These are phyloP conservation scores for Heliothis peltigera DNA, from an alignment of 2,888 invertebrate species.

Conservation along the genomic window DNA sequence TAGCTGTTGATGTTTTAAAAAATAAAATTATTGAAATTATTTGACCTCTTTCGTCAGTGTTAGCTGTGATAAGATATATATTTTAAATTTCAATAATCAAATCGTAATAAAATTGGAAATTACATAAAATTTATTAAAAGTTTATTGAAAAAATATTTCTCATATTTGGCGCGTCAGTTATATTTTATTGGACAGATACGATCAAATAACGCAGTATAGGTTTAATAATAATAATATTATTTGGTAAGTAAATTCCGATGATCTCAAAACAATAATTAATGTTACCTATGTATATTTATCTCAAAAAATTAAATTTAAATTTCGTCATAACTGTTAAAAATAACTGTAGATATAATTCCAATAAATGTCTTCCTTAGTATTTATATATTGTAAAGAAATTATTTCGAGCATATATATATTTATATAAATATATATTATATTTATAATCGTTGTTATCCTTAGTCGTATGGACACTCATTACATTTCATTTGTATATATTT, in stretches of 20 bases:
- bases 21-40: not conserved
- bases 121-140: not conserved
- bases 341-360: constrained; percentile 49
- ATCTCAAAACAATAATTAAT: constrained; percentile 12
- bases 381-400: constrained; percentile 52
- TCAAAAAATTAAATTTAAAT: not conserved
- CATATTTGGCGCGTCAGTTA: not conserved
- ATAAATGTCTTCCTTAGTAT: constrained; percentile 75
- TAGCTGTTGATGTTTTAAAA: not conserved
- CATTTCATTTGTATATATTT: not conserved
- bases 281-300: constrained; percentile 3
- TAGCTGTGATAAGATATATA: constrained; percentile 6
- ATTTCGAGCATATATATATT: constrained; percentile 16
- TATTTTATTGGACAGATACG: not conserved
- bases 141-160: no score
- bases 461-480: constrained; percentile 14
- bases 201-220: not conserved
- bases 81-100: not conserved
- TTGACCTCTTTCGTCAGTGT: not conserved
- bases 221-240: not conserved
- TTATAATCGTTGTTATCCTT: constrained; percentile 4
- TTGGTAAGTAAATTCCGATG: not conserved
- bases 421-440: no score
- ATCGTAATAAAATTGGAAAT: not conserved
- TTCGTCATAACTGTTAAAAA: constrained; percentile 26